A percentile compares a stretch with the other conserved stretches of the same genome.
phyloP scores from a whole-genome alignment of 2,113 vertebrate species.

The Menura novaehollandiae region DNA sequence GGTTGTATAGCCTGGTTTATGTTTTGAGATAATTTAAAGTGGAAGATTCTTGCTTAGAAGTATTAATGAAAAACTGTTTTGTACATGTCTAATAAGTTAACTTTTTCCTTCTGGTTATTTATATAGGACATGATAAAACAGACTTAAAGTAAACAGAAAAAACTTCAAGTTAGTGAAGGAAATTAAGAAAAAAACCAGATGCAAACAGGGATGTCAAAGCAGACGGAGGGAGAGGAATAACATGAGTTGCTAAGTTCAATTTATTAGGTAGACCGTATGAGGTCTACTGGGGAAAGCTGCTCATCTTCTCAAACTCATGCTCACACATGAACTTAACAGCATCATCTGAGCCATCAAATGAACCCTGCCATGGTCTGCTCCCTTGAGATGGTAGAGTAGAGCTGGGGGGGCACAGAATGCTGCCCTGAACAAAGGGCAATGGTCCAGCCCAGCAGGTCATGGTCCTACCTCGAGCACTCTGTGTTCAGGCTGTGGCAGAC shows the following conservation, averaged over 20 bases:
- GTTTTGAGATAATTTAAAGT: neutral
- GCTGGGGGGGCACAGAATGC: neutral
- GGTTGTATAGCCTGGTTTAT: neutral
- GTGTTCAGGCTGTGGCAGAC: neutral
- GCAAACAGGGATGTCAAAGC: neutral
- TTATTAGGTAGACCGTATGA: neutral
- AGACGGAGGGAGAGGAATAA: neutral
- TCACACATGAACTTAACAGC: neutral
- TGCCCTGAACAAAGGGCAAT: neutral
- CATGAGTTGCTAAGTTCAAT: fast-evolving
- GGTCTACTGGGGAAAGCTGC: neutral
- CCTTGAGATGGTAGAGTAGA: neutral
- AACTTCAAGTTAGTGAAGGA: neutral
- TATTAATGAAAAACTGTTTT: neutral
- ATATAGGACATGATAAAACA: neutral
- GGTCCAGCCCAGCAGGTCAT: neutral
- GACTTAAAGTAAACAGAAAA: neutral
- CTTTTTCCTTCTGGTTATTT: neutral
- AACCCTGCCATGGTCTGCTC: neutral
- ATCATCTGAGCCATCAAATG: neutral
- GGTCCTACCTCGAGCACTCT: fast-evolving
- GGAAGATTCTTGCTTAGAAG: neutral
- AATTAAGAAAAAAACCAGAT: neutral
- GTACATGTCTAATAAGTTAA: neutral
- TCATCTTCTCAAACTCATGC: neutral